phyloP scores from a whole-genome alignment of 2,888 invertebrate genomes.

The Drosophila quinaria region DNA sequence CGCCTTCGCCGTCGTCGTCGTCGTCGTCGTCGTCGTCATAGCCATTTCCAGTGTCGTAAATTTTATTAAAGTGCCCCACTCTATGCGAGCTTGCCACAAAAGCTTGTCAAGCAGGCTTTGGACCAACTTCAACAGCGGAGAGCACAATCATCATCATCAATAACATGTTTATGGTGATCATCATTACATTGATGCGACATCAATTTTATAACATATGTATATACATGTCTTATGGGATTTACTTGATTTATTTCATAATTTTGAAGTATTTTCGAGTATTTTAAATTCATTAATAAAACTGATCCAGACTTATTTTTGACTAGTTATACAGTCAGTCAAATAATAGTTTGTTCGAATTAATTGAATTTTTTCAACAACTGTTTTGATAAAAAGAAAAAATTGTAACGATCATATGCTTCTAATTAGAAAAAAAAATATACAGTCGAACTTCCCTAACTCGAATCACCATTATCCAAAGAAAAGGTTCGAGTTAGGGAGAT shows the following conservation, averaged over 20 bases:
- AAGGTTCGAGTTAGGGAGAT: too few relatives aligned
- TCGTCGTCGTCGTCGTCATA: slow-evolving; percentile 28
- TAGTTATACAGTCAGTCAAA: background rate
- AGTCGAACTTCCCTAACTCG: too few relatives aligned
- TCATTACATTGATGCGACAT: slow-evolving; percentile 24
- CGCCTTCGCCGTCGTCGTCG: slow-evolving; percentile 21
- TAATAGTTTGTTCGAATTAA: background rate
- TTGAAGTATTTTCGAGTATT: background rate
- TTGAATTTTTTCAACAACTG: too few relatives aligned
- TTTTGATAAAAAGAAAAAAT: too few relatives aligned
- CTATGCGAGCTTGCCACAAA: slow-evolving; percentile 50
- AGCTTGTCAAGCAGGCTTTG: slow-evolving; percentile 52
- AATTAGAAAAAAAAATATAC: too few relatives aligned
- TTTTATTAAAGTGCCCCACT: slow-evolving; percentile 76
- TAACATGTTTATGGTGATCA: slow-evolving; percentile 10
- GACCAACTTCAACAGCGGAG: slow-evolving; percentile 46
- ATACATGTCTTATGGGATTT: slow-evolving; percentile 44
- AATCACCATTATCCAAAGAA: too few relatives aligned
- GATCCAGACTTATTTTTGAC: background rate
- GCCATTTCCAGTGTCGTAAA: slow-evolving; percentile 79
- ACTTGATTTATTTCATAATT: slow-evolving; percentile 1
- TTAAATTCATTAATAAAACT: background rate
- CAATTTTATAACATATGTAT: background rate
- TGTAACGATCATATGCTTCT: too few relatives aligned
- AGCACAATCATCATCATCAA: slow-evolving; percentile 31